Conservation (phyloP, 2,113 vertebrate genomes). For the Alexandromys fortis region DNA sequence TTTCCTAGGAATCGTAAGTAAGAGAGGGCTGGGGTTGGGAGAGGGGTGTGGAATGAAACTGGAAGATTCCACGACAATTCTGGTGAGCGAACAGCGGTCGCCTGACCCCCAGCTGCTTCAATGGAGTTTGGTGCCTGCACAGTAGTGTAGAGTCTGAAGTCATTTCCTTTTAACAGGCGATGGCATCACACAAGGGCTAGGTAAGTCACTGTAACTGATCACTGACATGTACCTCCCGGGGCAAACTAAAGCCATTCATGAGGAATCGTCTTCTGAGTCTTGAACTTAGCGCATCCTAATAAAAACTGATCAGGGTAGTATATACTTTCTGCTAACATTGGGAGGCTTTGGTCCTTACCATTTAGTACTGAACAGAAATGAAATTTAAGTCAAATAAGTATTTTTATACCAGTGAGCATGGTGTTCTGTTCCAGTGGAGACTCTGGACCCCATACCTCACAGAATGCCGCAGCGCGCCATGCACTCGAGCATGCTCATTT, state of each 20-base stretch:
- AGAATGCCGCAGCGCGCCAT: not conserved
- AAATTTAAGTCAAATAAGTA: not conserved
- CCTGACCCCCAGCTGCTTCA: not conserved
- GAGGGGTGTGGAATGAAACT: not conserved
- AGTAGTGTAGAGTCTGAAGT: not conserved
- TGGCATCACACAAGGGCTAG: not conserved
- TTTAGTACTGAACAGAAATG: not conserved
- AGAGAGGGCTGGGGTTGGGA: not conserved
- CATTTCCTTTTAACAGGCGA: not conserved
- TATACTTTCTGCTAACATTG: not conserved
- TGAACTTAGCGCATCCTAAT: not conserved
- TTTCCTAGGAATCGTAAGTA: constrained; percentile 3
- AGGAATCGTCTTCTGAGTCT: not conserved
- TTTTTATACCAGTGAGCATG: not conserved
- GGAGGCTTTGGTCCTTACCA: not conserved
- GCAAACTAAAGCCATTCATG: not conserved
- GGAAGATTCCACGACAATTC: not conserved
- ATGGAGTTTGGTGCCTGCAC: not conserved
- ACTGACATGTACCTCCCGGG: not conserved
- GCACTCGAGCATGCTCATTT: not conserved
- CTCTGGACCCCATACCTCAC: not conserved
- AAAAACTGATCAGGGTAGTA: not conserved
- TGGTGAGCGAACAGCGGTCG: not conserved
- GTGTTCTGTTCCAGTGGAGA: not conserved
- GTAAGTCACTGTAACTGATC: not conserved